Base-by-base conservation (phyloP, 1,140 invertebrate genomes). In the Pissodes strobi region DNA sequence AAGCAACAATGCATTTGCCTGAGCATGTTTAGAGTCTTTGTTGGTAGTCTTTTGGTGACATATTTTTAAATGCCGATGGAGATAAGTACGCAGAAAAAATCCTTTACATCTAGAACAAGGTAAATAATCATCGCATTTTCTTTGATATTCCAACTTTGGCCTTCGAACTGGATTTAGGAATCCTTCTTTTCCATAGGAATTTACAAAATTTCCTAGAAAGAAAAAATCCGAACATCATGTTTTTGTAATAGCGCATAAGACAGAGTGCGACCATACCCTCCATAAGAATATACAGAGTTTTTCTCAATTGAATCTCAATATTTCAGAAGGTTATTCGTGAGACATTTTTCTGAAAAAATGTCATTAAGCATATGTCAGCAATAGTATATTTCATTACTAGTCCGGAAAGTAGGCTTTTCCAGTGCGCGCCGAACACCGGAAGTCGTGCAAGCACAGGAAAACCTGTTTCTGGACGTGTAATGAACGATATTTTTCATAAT, bases 71-170 rank as follows among this genome's bases (percentile, higher is more conserved):
- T 57, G 55, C 12, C 37, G 18, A 30, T 48, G 38, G 18, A 59
- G 56, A 22, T 59, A 59, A 10, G 56, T 45, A 1, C 56, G 22
- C 27, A 27, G 2, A 34, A 59, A 59, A 25, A 59, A 59, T 1
- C 56, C 56, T 34, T 27, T 59, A 48, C 56, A 59, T 59, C 25
- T 30, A 59, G 21, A 37, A 25, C 56, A 59, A 25, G 38, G 56
- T 27, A 59, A 48, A 59, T 59, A 59, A 46, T 59, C 56, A 9
- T n/a, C 1, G 15, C 10, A 10, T 30, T 5, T 59, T 59, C 22
- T 59, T 46, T 59, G 38, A 21, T 25, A 4, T 27, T 19, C 43
- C 13, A 21, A 9, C 23, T 13, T 46, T 13, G 56, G 45, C 23
- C 56, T 45, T 46, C 39, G 27, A 38, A 59, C 39, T 25, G 56